Conservation (phyloP, 2,888 invertebrate species). For the Polyommatus icarus region DNA sequence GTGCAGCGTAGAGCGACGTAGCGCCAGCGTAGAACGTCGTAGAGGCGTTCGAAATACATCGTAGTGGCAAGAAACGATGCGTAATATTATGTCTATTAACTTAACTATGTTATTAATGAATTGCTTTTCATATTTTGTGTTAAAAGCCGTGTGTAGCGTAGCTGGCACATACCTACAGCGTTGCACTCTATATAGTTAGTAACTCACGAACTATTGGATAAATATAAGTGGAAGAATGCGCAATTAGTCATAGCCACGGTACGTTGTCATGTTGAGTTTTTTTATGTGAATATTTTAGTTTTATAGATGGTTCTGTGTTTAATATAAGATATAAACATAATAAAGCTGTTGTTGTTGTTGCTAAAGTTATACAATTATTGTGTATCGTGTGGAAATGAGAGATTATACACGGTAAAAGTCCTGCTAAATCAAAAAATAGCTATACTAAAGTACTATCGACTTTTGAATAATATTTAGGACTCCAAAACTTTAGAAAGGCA, state of each 20-base stretch:
- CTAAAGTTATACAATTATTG: conserved; percentile 71
- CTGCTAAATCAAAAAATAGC: conserved; percentile 18
- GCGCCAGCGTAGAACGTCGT: neutral
- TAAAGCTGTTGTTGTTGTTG: conserved; percentile 80
- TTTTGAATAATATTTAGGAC: neutral
- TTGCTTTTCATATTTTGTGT: conserved; percentile 35
- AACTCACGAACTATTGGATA: conserved; percentile 60
- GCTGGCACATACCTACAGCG: conserved; percentile 42
- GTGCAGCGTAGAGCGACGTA: neutral
- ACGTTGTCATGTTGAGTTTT: conserved; percentile 44
- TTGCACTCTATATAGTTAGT: conserved; percentile 53
- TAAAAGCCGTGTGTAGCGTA: conserved; percentile 43
- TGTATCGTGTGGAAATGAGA: conserved; percentile 56
- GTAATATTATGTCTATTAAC: neutral
- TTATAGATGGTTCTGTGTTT: conserved; percentile 55
- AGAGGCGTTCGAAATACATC: neutral
- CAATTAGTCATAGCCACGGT: conserved; percentile 42
- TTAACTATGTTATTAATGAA: neutral
- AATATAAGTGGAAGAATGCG: conserved; percentile 57
- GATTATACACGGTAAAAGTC: conserved; percentile 51
- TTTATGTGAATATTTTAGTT: conserved; percentile 45
- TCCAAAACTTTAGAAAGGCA: neutral
- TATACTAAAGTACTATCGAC: neutral
- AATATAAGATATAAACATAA: conserved; percentile 60
- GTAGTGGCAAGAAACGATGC: neutral